These are phyloP conservation scores for Chiridota heheva DNA, from an alignment of 35 echinoderm and acorn worm genomes.

Conservation along the genomic window DNA sequence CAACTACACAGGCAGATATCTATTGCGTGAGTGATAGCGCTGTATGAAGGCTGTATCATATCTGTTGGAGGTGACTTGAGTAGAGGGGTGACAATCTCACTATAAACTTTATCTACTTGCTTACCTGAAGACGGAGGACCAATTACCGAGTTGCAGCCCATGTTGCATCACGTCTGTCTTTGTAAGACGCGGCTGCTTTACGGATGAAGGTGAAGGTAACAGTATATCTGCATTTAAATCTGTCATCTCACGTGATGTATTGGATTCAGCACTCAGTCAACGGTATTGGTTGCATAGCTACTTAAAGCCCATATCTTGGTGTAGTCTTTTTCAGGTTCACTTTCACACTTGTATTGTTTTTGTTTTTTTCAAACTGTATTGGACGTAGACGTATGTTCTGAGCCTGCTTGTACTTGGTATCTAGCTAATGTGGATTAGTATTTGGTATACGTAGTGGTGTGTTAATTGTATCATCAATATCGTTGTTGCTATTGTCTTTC, in stretches of 20 bases:
- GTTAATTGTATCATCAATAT: constrained; percentile 2
- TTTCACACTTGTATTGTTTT: constrained; percentile 17
- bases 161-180: neutral
- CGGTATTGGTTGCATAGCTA: neutral
- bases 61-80: too few relatives aligned
- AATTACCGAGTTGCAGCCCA: neutral
- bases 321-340: constrained; percentile 6
- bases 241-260: neutral
- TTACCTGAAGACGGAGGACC: neutral
- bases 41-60: neutral
- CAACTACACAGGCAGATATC: constrained; percentile 16
- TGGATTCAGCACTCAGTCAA: neutral
- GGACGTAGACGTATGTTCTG: neutral
- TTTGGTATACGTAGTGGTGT: constrained; percentile 13
- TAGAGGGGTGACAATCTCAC: too few relatives aligned
- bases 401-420: constrained; percentile 24
- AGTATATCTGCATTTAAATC: too few relatives aligned
- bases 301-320: constrained; percentile 31
- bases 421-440: neutral
- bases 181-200: too few relatives aligned
- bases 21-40: constrained; percentile 26
- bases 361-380: constrained; percentile 24
- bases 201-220: neutral
- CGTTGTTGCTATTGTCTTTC: neutral
- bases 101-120: too few relatives aligned